Evolutionary conservation across 2,797 vertebrate species (phyloP), one percentile per base, ranked within the genome.

Genomic region (Trachurus trachurus): DNA sequence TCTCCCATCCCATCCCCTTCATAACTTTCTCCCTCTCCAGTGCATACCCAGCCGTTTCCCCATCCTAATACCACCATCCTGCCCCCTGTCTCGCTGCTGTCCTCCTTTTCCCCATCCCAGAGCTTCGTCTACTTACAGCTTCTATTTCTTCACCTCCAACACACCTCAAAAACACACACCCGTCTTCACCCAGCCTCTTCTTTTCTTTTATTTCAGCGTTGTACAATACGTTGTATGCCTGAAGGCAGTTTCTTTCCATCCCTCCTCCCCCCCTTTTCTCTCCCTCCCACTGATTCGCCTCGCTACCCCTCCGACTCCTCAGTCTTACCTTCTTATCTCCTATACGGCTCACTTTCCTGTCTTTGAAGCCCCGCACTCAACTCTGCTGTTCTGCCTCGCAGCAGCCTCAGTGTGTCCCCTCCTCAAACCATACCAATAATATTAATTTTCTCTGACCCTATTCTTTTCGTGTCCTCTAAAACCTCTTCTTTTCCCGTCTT

Each of bases 321-420:
- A 65, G 69, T 62, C 66, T 63, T 59, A 53, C 53, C 59, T 39
- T 80, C 77, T 87, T 71, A 83, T 84, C 74, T 78, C 39, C 69
- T 45, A 50, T 77, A 78, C 58, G 68, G 45, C 62, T 81, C 53
- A 65, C 61, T 76, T 47, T 16, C 29, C 17, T 15, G 12, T 81
- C 54, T 85, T 81, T 88, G 64, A 86, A 80, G 70, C 22, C 0
- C 19, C 39, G 29, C 49, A 56, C 6, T 82, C 31, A 80, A 69
- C 56, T 60, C 64, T 37, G 16, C 29, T 26, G 80, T 67, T 78
- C 53, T 39, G 71, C 75, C 79, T 82, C 69, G 59, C 8, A 76
- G 76, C 66, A 61, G 34, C 72, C 34, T 76, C 74, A 21, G 11
- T 29, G 31, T 62, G 68, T 76, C 67, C 60, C 60, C 53, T 75